A percentile compares a stretch with the other conserved stretches of the same genome.
Conservation (phyloP, 2,888 invertebrate species). For the Chrysolina haemoptera region DNA sequence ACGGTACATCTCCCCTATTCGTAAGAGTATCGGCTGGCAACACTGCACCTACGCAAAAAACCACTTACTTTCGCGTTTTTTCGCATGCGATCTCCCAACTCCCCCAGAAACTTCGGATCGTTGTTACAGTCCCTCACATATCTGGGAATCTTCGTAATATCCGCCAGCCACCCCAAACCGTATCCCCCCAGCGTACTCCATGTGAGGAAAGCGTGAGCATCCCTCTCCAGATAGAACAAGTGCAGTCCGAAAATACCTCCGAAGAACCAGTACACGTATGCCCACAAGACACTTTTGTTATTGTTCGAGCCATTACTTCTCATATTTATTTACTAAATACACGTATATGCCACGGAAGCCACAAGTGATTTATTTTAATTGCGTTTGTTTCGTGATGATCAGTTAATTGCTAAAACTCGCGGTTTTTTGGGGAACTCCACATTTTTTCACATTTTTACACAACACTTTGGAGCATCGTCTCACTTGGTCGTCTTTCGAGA, state of each 20-base stretch:
- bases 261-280: conserved; percentile 90
- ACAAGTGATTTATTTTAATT: conserved; percentile 29
- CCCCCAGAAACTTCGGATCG: conserved; percentile 78
- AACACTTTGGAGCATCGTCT: not conserved
- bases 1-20: too few species aligned
- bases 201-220: conserved; percentile 92
- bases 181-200: conserved; percentile 91
- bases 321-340: conserved; percentile 39
- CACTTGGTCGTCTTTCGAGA: conserved; percentile 28
- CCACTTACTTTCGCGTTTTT: conserved; percentile 76
- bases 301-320: conserved; percentile 31
- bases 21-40: too few species aligned
- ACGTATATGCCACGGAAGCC: conserved; percentile 39
- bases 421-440: not conserved
- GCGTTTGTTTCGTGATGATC: conserved; percentile 28
- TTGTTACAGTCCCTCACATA: conserved; percentile 89
- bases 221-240: conserved; percentile 90
- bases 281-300: conserved; percentile 75
- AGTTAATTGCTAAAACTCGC: not conserved
- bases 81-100: conserved; percentile 76
- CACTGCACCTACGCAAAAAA: not conserved
- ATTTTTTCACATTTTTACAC: conserved; percentile 34
- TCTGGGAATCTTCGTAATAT: conserved; percentile 86
- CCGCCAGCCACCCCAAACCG: conserved; percentile 89
- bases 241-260: conserved; percentile 93